Evolutionary conservation across 2,888 invertebrate species (phyloP).

Genomic region (Yponomeuta sedellus): DNA sequence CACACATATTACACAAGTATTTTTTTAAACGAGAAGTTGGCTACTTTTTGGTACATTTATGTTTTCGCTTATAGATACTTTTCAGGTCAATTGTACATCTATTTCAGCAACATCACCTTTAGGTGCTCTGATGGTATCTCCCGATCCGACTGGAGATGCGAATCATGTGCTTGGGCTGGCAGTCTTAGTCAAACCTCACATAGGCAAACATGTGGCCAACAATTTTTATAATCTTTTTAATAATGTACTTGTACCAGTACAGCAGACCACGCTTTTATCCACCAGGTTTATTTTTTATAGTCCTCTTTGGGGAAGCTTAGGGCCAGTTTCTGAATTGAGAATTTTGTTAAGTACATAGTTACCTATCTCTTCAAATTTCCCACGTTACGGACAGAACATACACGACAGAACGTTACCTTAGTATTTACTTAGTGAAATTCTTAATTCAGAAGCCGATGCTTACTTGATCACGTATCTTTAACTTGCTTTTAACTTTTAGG

Average conservation of each 20-base stretch:
- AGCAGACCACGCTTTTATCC: slow-evolving; percentile 30
- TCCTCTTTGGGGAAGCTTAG: background rate
- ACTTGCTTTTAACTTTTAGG: slow-evolving; percentile 34
- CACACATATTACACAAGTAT: no score
- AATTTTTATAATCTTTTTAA: slow-evolving; percentile 26
- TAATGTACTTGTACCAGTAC: slow-evolving; percentile 22
- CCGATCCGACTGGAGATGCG: background rate
- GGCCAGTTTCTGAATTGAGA: no score
- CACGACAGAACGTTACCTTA: no score
- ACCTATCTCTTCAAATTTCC: no score
- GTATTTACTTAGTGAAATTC: no score
- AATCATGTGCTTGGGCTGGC: background rate
- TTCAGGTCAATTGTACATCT: no score
- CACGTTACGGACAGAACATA: no score
- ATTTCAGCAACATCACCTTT: background rate
- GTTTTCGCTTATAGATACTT: no score
- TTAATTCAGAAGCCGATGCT: no score
- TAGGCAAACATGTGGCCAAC: slow-evolving; percentile 29
- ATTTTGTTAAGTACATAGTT: no score
- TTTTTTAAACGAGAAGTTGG: no score
- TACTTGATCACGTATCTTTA: background rate
- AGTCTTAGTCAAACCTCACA: background rate
- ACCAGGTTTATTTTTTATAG: slow-evolving; percentile 27
- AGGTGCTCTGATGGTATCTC: background rate
- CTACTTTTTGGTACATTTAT: no score